phyloP scores from a whole-genome alignment of 2,113 vertebrate genomes.

The Guaruba guarouba region DNA sequence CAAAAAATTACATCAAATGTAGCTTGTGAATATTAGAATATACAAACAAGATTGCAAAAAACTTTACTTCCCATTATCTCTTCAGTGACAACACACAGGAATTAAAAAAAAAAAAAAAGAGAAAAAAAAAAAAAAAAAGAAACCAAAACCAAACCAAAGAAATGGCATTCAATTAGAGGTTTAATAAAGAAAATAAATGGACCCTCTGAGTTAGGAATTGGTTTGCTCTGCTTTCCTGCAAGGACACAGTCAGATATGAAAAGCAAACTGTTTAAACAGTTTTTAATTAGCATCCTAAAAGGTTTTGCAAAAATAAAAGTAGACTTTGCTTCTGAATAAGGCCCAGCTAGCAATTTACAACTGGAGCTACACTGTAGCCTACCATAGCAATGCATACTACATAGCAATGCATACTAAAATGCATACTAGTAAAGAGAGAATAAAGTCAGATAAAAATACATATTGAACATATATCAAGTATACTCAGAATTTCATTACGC shows the following conservation, averaged over 20 bases:
- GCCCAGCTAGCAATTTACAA: not conserved
- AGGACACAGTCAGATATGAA: not conserved
- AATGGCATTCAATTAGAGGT: not conserved
- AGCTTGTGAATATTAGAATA: not conserved
- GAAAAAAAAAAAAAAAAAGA: fast-evolving
- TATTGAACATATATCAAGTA: not conserved
- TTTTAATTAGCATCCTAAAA: not conserved
- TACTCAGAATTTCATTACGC: not conserved
- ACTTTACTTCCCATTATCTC: not conserved
- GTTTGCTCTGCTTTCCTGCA: not conserved
- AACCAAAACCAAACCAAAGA: not conserved
- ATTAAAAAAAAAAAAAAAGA: not conserved
- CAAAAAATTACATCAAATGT: not conserved
- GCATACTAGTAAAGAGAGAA: not conserved
- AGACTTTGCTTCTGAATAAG: not conserved
- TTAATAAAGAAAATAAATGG: not conserved
- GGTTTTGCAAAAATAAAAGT: not conserved
- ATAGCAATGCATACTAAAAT: not conserved
- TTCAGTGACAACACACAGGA: not conserved
- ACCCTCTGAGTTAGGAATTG: not conserved
- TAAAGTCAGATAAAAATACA: not conserved
- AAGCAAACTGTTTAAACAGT: not conserved
- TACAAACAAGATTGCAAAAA: not conserved
- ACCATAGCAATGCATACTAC: not conserved
- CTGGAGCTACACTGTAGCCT: not conserved